Conservation (phyloP, 2,113 vertebrate genomes). For the Chloroceryle aenea region DNA sequence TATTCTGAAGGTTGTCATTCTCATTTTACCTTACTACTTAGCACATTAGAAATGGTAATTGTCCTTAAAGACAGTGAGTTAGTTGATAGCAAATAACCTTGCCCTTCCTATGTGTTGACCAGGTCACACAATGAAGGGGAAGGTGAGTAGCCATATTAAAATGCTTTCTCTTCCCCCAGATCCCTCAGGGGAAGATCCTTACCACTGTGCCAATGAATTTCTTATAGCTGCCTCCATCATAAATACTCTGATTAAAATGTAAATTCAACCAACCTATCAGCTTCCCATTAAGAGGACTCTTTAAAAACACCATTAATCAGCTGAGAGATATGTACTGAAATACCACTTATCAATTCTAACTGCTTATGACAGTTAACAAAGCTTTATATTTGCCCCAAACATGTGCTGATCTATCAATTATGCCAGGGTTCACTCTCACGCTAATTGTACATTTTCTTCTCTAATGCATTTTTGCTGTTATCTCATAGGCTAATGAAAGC, state of each 20-base stretch:
- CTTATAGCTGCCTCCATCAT: conserved; percentile 76
- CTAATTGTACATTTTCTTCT: conserved; percentile 99
- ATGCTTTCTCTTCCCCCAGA: neutral
- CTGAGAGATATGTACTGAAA: conserved; percentile 89
- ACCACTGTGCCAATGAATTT: conserved; percentile 82
- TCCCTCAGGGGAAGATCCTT: conserved; percentile 61
- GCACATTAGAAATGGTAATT: neutral
- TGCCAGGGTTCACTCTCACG: conserved; percentile 85
- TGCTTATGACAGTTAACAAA: conserved; percentile 99
- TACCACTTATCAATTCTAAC: conserved; percentile 96
- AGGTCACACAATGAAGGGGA: conserved; percentile 19
- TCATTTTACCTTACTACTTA: neutral
- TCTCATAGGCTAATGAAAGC: conserved; percentile 99
- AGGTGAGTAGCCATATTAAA: conserved; percentile 56
- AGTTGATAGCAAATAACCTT: neutral
- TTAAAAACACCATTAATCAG: conserved; percentile 98
- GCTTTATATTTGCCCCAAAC: conserved; percentile 96
- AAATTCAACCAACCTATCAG: conserved; percentile 97
- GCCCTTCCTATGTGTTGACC: neutral
- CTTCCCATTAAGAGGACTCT: conserved; percentile 92
- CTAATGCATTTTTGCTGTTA: conserved; percentile 99
- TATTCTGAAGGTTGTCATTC: neutral
- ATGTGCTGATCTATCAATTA: conserved; percentile 98
- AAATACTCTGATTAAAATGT: conserved; percentile 97
- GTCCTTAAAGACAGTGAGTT: neutral